Conservation (phyloP, 1,140 invertebrate species). For the Colletes gigas region DNA sequence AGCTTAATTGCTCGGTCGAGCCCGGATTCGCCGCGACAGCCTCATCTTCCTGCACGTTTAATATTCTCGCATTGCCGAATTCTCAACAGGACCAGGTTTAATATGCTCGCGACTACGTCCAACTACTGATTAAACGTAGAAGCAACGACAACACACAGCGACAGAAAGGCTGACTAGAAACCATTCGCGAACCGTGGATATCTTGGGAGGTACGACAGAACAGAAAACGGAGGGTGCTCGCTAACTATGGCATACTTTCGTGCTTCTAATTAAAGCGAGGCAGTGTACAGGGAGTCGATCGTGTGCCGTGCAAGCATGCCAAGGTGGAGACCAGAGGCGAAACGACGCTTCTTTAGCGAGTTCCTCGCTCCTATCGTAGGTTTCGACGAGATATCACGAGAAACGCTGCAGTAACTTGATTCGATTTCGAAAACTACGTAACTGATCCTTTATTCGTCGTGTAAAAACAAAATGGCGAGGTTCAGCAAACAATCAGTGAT, state of each 20-base stretch:
- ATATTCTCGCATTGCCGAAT: slow-evolving; percentile 40
- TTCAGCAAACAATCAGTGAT: too few species aligned
- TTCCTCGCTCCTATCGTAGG: too few species aligned
- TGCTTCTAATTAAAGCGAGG: slow-evolving; percentile 35
- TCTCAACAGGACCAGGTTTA: background rate
- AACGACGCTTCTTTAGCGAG: background rate
- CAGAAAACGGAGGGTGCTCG: background rate
- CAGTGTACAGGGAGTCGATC: background rate
- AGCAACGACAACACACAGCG: slow-evolving; percentile 4
- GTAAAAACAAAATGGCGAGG: too few species aligned
- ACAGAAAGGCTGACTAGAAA: background rate
- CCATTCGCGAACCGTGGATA: background rate
- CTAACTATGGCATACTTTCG: slow-evolving; percentile 8
- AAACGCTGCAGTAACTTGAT: background rate
- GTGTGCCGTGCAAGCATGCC: background rate
- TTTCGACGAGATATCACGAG: background rate
- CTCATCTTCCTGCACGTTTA: slow-evolving; percentile 78
- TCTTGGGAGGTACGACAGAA: background rate
- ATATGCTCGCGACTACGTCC: slow-evolving; percentile 4
- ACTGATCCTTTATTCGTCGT: too few species aligned
- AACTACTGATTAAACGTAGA: slow-evolving; percentile 13
- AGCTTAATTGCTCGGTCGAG: slow-evolving; percentile 86
- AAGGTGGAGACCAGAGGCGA: too few species aligned
- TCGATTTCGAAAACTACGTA: too few species aligned
- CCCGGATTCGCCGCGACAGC: slow-evolving; percentile 60